Evolutionary conservation across 2,113 vertebrate species (phyloP).

Genomic region (Mobula birostris): DNA sequence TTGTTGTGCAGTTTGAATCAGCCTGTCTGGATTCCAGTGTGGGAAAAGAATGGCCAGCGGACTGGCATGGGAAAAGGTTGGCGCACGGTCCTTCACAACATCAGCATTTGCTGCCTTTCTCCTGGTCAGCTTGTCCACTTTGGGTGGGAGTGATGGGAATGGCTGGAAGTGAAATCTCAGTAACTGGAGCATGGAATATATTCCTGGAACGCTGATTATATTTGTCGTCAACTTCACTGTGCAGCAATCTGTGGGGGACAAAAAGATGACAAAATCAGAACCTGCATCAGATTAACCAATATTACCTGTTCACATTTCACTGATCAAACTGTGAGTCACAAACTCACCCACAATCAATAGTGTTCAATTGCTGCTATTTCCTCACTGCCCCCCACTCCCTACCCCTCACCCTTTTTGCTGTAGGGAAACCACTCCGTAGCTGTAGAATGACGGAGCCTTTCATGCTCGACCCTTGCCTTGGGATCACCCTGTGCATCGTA

Average conservation of each 20-base stretch:
- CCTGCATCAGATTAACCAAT: background rate
- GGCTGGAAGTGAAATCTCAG: constrained; percentile 27
- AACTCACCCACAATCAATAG: background rate
- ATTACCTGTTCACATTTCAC: background rate
- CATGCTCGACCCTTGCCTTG: too few species aligned
- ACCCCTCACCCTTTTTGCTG: too few species aligned
- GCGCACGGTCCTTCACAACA: background rate
- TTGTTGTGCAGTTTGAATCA: background rate
- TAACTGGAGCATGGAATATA: background rate
- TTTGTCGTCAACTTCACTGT: constrained; percentile 26
- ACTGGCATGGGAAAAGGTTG: background rate
- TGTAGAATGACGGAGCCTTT: too few species aligned
- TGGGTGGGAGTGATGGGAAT: background rate
- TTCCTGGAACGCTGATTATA: constrained; percentile 16
- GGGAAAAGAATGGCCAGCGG: constrained; percentile 2
- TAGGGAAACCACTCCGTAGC: too few species aligned
- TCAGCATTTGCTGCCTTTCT: too few species aligned
- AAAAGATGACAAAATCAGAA: background rate
- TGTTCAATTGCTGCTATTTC: background rate
- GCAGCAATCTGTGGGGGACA: background rate
- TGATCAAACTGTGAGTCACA: background rate
- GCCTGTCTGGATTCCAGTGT: background rate
- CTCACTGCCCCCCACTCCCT: background rate
- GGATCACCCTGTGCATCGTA: too few species aligned
- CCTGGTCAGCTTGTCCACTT: background rate